Conservation (phyloP, 2,113 vertebrate species). For the Tinamus guttatus region DNA sequence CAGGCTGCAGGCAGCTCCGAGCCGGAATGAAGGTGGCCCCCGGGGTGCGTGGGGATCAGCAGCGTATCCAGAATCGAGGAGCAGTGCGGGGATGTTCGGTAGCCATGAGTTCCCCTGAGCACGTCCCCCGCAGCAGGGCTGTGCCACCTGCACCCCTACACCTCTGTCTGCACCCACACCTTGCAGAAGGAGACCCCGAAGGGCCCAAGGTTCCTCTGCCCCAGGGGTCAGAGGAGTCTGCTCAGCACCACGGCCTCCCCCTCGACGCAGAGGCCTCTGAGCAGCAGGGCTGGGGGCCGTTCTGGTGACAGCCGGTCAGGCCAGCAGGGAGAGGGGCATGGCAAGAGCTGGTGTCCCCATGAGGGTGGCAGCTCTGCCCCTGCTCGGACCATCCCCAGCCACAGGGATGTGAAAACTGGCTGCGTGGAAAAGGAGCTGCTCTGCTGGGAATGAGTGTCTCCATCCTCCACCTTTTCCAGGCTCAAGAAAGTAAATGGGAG, state of each 20-base stretch:
- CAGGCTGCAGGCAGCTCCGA: too few species aligned
- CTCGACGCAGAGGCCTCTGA: background rate
- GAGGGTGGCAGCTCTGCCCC: background rate
- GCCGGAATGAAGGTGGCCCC: too few species aligned
- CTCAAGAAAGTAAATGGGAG: background rate
- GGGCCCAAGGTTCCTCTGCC: background rate
- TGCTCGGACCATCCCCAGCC: background rate
- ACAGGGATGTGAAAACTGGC: fast-evolving
- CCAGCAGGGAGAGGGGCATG: background rate
- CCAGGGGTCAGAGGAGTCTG: background rate
- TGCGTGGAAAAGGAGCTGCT: background rate
- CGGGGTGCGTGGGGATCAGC: too few species aligned
- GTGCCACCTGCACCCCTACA: background rate
- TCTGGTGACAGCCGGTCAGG: background rate
- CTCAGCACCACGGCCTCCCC: background rate
- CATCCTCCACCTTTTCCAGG: background rate
- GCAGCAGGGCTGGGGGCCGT: background rate
- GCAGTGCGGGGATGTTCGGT: too few species aligned
- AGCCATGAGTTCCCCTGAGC: too few species aligned
- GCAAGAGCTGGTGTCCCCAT: background rate
- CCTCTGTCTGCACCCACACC: background rate
- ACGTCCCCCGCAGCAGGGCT: background rate
- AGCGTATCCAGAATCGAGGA: too few species aligned
- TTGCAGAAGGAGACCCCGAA: background rate
- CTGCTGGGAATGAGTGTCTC: background rate